Base-by-base conservation (phyloP, 2,888 invertebrate genomes). In the Uropetala carovei region DNA sequence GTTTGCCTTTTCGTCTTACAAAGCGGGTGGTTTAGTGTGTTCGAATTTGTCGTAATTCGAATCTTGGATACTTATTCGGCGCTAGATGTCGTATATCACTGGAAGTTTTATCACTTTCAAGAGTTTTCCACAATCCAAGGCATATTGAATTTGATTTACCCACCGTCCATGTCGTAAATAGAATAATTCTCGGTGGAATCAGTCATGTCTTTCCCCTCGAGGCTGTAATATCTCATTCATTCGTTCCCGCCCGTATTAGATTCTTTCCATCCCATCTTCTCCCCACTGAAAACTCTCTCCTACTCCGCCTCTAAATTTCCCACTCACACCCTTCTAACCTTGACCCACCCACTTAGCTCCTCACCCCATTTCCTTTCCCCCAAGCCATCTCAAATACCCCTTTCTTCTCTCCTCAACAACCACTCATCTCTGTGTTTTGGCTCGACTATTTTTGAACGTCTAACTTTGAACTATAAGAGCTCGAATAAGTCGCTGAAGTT, bases 281-380 rank as follows among this genome's bases (percentile, higher is more conserved):
- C 57, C 83, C 83, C 56, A n/a, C n/a, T 57, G 43, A 43, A 83
- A 43, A 43, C 22, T 64, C 68, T 68, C 82, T 43, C 57, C 57
- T 43, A 43, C 43, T 43, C 57, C 57, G 83, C 83, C 83, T 64
- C 89, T 64, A 64, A 89, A 89, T 89, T 89, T 89, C 64, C 89
- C 64, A 64, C 68, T 89, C 89, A 64, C 60, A 89, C 89, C 68
- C 89, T 89, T 43, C 64, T 89, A 89, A 64, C 89, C 89, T 89
- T 89, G 89, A 89, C 89, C 89, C 89, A 89, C 89, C 89, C 89
- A 89, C 68, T 89, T 89, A 89, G 59, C 89, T 43, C 89, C 89
- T 68, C 89, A 89, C 64, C 64, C 89, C 89, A 89, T 64, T 89
- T 89, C 89, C 89, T 60, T 64, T 68, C 43, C 64, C 64, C 83